Base-by-base conservation (phyloP, 2,113 vertebrate genomes). In the Benitochromis conjunctus region DNA sequence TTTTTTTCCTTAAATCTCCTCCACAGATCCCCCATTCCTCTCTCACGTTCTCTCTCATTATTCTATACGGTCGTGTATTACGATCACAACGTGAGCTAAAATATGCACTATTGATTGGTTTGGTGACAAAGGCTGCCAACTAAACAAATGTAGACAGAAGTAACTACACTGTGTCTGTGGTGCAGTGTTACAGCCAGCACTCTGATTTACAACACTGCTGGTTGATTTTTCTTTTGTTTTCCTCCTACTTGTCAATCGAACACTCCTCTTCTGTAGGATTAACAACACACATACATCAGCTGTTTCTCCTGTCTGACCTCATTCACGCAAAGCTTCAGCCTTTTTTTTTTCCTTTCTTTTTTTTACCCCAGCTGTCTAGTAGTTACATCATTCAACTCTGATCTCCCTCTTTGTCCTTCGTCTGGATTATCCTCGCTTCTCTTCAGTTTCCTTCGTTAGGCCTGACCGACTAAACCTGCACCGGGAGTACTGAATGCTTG, bases 51-150 rank as follows among this genome's bases (percentile, higher is more conserved):
- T 51, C 77, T 43, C 86, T 92, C 88, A 86, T 94, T 95, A 93
- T 90, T 90, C 83, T 56, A 46, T 4, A 84, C 56, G 18, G 55
- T 64, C 41, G 9, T 86, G 78, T 91, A 91, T 89, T 90, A 87
- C 87, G 80, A 78, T 88, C 69, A n/a, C 56, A 74, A 81, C 82
- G 81, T 74, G 51, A 88, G 79, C 60, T 80, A 85, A 92, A 89
- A 93, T 90, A 90, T 92, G 86, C 86, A 82, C 46, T 74, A 94
- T 93, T 91, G 92, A 94, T 95, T 92, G 85, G 83, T 92, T 90
- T 51, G 74, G 82, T 84, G 83, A 91, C 90, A 88, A 69, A 16
- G 38, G 62, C 80, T 80, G 80, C 58, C 80, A 10, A 83, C 57
- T 77, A 91, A 93, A 93, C 85, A 88, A 83, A 88, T 89, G 71